phyloP scores from a whole-genome alignment of 2,113 vertebrate genomes.

The Corydoras maculifer region DNA sequence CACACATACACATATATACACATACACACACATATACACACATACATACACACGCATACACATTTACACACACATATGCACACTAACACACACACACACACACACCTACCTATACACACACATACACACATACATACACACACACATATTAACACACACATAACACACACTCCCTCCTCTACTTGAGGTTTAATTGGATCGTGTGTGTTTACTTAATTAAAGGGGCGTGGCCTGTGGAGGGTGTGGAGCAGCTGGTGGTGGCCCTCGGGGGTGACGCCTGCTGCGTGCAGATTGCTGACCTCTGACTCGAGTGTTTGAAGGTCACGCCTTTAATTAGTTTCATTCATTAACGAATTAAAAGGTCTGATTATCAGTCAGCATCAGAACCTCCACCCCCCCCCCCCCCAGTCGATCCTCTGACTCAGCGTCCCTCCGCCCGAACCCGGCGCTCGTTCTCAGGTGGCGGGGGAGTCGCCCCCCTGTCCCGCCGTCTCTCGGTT shows the following conservation, averaged over 20 bases:
- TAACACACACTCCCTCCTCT: too few species aligned
- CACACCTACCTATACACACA: not conserved
- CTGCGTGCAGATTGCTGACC: slow-evolving; percentile 23
- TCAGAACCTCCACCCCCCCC: not conserved
- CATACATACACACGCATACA: too few species aligned
- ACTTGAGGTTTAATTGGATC: too few species aligned
- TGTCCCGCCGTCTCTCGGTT: not conserved
- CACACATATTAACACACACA: too few species aligned
- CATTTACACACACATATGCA: too few species aligned
- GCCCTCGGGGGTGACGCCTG: slow-evolving; percentile 19
- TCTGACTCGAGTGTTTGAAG: slow-evolving; percentile 37
- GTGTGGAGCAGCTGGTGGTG: slow-evolving; percentile 30
- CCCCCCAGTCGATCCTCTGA: not conserved
- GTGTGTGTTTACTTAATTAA: slow-evolving; percentile 13
- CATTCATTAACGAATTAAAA: slow-evolving; percentile 29
- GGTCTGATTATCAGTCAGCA: slow-evolving; percentile 30
- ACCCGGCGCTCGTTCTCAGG: not conserved
- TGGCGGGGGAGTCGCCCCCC: not conserved
- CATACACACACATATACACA: too few species aligned
- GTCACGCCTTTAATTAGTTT: slow-evolving; percentile 26
- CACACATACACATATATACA: too few species aligned
- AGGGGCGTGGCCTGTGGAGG: slow-evolving; percentile 20
- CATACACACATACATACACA: too few species aligned
- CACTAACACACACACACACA: not conserved
- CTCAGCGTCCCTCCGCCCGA: not conserved